Evolutionary conservation across 2,113 vertebrate genomes (phyloP).

Genomic region (Thamnophis sirtalis): DNA sequence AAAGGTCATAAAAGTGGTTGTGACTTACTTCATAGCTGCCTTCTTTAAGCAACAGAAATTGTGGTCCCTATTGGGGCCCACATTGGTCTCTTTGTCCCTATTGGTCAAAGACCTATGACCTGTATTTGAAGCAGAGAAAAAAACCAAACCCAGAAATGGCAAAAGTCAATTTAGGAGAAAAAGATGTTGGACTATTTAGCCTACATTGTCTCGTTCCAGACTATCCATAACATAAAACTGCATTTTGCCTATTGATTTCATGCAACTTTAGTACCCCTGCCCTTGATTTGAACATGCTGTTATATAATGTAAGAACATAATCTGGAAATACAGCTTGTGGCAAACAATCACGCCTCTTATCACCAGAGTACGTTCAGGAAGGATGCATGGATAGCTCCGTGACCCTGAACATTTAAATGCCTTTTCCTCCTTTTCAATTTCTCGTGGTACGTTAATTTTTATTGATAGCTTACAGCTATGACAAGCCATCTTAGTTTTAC

Average conservation of each 20-base stretch:
- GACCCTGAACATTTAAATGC: slow-evolving; percentile 73
- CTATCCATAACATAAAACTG: neutral
- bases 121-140: too few relatives aligned
- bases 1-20: too few relatives aligned
- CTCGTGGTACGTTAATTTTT: slow-evolving; percentile 76
- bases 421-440: slow-evolving; percentile 70
- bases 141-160: neutral
- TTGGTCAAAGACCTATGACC: too few relatives aligned
- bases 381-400: slow-evolving; percentile 58
- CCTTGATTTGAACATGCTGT: slow-evolving; percentile 60
- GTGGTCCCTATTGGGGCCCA: too few relatives aligned
- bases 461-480: slow-evolving; percentile 70
- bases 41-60: too few relatives aligned
- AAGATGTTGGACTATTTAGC: too few relatives aligned
- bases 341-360: slow-evolving; percentile 56
- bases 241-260: slow-evolving; percentile 28
- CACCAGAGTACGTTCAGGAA: slow-evolving; percentile 23
- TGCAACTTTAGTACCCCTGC: slow-evolving; percentile 55
- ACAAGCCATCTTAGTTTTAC: slow-evolving; percentile 72
- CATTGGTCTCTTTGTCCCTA: too few relatives aligned
- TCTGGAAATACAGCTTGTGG: slow-evolving; percentile 60
- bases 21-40: too few relatives aligned
- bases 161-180: slow-evolving; percentile 30
- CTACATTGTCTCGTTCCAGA: slow-evolving; percentile 8
- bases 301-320: slow-evolving; percentile 61